A percentile compares a stretch with the other conserved stretches of the same genome.
Conservation (phyloP, 2,113 vertebrate genomes). For the Ascaphus truei region DNA sequence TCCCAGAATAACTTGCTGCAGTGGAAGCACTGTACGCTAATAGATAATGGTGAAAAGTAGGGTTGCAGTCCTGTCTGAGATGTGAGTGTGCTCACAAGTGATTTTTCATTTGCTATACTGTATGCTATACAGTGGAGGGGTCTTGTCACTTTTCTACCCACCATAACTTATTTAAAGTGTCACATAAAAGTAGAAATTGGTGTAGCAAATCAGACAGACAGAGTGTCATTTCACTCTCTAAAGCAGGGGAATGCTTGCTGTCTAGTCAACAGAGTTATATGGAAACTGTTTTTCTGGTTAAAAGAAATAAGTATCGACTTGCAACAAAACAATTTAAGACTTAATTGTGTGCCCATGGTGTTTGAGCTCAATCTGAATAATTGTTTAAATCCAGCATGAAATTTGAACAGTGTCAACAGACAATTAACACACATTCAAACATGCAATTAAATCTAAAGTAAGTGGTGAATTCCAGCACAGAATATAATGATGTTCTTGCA, state of each 20-base stretch:
- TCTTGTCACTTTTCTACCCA: too few relatives aligned
- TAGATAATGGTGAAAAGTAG: too few relatives aligned
- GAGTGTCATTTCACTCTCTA: not conserved
- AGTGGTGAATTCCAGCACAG: conserved; percentile 35
- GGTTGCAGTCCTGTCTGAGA: too few relatives aligned
- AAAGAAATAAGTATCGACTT: not conserved
- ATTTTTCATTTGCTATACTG: too few relatives aligned
- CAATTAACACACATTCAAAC: conserved; percentile 38
- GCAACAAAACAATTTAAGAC: not conserved
- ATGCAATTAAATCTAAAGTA: conserved; percentile 43
- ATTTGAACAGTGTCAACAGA: conserved; percentile 42
- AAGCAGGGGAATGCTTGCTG: not conserved
- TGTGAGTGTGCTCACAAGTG: too few relatives aligned
- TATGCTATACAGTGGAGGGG: too few relatives aligned
- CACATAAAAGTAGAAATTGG: conserved; percentile 23
- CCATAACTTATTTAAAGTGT: too few relatives aligned
- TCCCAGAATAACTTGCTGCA: too few relatives aligned
- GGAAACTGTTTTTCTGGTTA: not conserved
- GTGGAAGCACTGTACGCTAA: too few relatives aligned
- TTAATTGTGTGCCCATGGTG: not conserved
- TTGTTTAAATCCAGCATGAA: conserved; percentile 38
- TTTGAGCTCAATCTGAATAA: conserved; percentile 19
- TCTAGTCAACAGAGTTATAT: not conserved
- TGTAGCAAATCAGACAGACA: too few relatives aligned
- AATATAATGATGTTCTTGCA: conserved; percentile 18